Evolutionary conservation across 2,113 vertebrate species (phyloP), one percentile per base, ranked within the genome.

Genomic region (Rhodinocichla rosea): DNA sequence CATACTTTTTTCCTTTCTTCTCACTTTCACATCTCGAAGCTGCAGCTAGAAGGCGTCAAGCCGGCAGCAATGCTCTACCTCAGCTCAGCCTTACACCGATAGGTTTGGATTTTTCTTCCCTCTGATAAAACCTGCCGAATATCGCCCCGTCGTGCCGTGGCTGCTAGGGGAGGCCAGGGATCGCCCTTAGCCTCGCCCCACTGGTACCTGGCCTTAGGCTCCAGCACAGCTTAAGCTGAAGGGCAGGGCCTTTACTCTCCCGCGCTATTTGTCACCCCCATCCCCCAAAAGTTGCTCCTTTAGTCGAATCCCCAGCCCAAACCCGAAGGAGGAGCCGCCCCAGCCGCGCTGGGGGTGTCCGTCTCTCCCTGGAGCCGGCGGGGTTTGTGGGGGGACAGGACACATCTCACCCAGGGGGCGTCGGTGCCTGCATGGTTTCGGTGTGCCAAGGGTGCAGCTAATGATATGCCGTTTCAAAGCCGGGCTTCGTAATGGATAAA

Each of bases 41-140:
- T 45, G 73, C 77, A 89, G 37, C 53, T 35, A 90, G 80, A 94
- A 94, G 90, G 88, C 35, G 18, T 93, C 83, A 69, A 89, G 88
- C 52, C 65, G 16, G 65, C 56, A 84, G 69, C 76, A 90, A 33
- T 52, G 87, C 89, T 15, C 45, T 56, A 32, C 49, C 56, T 78
- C 35, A 83, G 53, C 24, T 64, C 90, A 83, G 68, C 55, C 42
- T 92, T 69, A 64, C 67, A 11, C n/a, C 55, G 88, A 90, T 73
- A 91, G 68, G 27, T 81, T 73, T 92, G 71, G n/a, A 68, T 64
- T 73, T 92, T 90, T 35, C 45, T 62, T 79, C 59, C 62, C 49
- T 79, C 57, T 30, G 47, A 60, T 76, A 28, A 47, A 71, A 45
- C 24, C 67, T 56, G 44, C 49, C 37, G 33, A 91, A 89, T 69